These are phyloP conservation scores for Nemurella pictetii DNA, from an alignment of 2,888 invertebrate species.

Conservation along the genomic window DNA sequence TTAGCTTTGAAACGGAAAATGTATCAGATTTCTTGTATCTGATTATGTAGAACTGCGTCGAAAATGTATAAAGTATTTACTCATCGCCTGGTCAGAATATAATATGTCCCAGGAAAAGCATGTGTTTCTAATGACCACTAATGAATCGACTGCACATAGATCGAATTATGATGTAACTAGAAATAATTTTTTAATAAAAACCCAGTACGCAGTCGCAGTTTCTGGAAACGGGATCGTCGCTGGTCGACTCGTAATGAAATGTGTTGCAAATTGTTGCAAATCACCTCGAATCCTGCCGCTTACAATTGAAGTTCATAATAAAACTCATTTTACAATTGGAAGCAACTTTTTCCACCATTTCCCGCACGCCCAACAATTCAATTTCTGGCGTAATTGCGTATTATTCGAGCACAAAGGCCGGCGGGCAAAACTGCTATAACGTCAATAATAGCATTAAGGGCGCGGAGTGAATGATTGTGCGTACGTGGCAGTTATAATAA, in stretches of 20 bases:
- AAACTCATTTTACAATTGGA: background rate
- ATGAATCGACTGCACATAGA: background rate
- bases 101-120: background rate
- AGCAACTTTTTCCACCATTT: background rate
- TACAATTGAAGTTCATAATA: background rate
- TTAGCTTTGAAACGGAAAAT: background rate
- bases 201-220: background rate
- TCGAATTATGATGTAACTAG: background rate
- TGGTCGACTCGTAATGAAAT: background rate
- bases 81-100: background rate
- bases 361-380: background rate
- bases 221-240: background rate
- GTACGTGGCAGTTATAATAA: slow-evolving; percentile 10
- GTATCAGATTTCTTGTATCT: background rate
- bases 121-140: background rate
- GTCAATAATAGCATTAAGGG: background rate
- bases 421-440: background rate
- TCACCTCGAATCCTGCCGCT: background rate
- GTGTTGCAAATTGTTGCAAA: background rate
- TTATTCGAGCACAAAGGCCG: background rate
- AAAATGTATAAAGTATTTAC: background rate
- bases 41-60: background rate
- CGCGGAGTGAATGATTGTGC: background rate
- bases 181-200: background rate
- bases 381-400: background rate